These are phyloP conservation scores for Brassicogethes aeneus DNA, from an alignment of 2,888 invertebrate genomes.

Conservation along the genomic window DNA sequence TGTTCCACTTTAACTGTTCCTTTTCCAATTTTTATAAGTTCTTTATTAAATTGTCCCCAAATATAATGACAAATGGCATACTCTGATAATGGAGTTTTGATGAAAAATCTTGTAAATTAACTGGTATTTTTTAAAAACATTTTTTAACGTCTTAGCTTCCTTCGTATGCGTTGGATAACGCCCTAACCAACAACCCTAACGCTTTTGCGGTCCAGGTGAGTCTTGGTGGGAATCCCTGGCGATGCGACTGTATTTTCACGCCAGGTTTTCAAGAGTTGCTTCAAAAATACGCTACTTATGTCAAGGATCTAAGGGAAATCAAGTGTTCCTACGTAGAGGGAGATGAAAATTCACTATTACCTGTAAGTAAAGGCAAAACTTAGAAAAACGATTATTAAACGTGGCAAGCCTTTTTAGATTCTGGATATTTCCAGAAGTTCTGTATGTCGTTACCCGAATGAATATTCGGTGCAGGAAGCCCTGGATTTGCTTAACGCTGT, in stretches of 20 bases:
- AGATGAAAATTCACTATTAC: constrained; percentile 52
- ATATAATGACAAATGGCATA: background rate
- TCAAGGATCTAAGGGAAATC: constrained; percentile 61
- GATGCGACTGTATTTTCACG: constrained; percentile 72
- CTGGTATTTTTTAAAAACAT: no score
- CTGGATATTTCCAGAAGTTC: constrained; percentile 58
- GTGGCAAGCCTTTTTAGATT: constrained; percentile 46
- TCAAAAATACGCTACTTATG: constrained; percentile 59
- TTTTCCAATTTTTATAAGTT: background rate
- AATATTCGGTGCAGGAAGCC: constrained; percentile 52
- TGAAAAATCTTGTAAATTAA: no score
- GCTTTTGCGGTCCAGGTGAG: constrained; percentile 59
- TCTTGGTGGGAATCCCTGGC: constrained; percentile 73
- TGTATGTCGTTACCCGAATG: constrained; percentile 52
- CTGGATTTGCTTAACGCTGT: constrained; percentile 66
- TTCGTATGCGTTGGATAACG: constrained; percentile 72
- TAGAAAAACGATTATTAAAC: constrained; percentile 1
- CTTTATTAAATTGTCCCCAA: background rate
- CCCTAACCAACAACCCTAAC: constrained; percentile 62
- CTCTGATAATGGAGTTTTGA: no score
- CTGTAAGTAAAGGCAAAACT: constrained; percentile 40
- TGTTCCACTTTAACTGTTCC: no score
- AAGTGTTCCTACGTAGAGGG: constrained; percentile 56
- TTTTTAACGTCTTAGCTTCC: constrained; percentile 51
- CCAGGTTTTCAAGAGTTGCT: constrained; percentile 51